Evolutionary conservation across 2,113 vertebrate species (phyloP).

Genomic region (Aplodontia rufa): DNA sequence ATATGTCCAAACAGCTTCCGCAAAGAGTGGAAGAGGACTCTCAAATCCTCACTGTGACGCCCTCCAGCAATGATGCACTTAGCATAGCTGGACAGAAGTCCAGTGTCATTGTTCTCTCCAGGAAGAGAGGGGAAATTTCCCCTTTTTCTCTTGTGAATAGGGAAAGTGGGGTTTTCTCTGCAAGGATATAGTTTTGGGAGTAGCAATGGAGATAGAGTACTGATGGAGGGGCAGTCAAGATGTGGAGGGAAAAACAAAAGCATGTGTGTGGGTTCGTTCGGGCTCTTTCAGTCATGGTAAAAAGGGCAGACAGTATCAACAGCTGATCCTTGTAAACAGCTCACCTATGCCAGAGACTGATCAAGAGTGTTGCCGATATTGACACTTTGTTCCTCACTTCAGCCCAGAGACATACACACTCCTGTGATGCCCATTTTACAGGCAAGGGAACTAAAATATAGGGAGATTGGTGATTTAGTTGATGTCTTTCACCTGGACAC

Average conservation of each 20-base stretch:
- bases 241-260: not conserved
- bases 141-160: not conserved
- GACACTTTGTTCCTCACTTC: not conserved
- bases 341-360: not conserved
- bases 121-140: not conserved
- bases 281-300: not conserved
- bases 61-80: not conserved
- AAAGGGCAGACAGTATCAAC: not conserved
- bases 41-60: not conserved
- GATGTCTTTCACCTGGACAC: not conserved
- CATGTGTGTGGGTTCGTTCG: not conserved
- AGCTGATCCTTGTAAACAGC: not conserved
- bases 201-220: not conserved
- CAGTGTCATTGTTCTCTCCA: not conserved
- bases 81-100: not conserved
- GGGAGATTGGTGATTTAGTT: not conserved
- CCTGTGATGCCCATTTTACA: not conserved
- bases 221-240: not conserved
- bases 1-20: rapidly evolving
- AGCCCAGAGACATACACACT: not conserved
- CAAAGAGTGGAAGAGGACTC: not conserved
- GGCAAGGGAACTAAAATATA: not conserved
- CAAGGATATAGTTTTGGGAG: not conserved
- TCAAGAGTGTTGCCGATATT: not conserved
- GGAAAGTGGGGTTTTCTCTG: not conserved